Evolutionary conservation across 2,888 invertebrate genomes (phyloP).

Genomic region (Drosophila yooni): DNA sequence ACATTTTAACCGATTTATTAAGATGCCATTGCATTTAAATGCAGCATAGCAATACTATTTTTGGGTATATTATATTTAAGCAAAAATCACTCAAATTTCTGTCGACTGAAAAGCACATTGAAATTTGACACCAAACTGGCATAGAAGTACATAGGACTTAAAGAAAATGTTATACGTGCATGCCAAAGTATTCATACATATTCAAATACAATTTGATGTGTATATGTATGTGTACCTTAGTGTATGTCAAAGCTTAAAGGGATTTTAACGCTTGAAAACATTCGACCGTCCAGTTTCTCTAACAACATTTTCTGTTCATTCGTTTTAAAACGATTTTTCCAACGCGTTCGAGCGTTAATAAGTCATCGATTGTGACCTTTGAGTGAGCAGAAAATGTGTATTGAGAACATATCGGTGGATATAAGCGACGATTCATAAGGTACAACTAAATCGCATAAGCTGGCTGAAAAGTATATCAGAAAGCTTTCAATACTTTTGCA

Average conservation of each 20-base stretch:
- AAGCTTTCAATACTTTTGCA: conserved; percentile 6
- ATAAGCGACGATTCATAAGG: conserved; percentile 42
- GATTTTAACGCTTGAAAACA: conserved; percentile 42
- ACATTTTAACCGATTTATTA: conserved; percentile 31
- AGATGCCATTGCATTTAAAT: conserved; percentile 10
- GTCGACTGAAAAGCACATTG: too few relatives aligned
- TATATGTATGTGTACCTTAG: background rate
- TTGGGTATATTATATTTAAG: conserved; percentile 1
- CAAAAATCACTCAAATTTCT: background rate
- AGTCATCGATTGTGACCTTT: conserved; percentile 70
- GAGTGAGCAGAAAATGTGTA: conserved; percentile 29
- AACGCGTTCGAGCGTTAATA: conserved; percentile 59
- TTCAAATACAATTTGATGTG: background rate
- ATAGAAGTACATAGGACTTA: background rate
- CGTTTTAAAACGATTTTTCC: conserved; percentile 50
- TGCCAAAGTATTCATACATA: background rate
- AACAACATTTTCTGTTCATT: conserved; percentile 17
- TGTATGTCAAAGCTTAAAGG: conserved; percentile 22
- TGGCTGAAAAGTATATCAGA: conserved; percentile 27
- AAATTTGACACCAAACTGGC: background rate
- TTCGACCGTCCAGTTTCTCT: conserved; percentile 28
- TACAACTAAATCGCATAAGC: conserved; percentile 27
- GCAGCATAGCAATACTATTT: background rate
- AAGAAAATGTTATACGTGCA: background rate
- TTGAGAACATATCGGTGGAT: conserved; percentile 6